Conservation (phyloP, 2,797 vertebrate species). For the Epinephelus malabaricus region DNA sequence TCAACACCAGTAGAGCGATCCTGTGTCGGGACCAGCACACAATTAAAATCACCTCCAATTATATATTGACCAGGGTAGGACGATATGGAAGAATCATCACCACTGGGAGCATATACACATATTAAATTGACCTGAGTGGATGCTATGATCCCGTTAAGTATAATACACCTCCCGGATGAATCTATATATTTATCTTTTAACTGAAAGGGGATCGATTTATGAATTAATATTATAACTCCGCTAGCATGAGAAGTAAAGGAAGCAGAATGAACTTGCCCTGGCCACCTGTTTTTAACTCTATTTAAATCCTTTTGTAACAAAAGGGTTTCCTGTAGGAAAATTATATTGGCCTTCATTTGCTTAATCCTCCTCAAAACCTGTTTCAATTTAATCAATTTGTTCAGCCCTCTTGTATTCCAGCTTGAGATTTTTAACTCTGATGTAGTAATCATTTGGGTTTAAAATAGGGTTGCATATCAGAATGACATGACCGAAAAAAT, state of each 20-base stretch:
- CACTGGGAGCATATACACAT: no score
- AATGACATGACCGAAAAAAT: no score
- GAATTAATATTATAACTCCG: not conserved
- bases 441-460: not conserved
- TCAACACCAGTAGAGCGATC: not conserved
- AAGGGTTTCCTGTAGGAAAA: not conserved
- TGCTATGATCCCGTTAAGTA: no score
- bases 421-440: not conserved
- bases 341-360: not conserved
- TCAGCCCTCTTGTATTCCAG: not conserved
- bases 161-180: no score
- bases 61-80: conserved; percentile 1
- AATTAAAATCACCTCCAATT: not conserved
- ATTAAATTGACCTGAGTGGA: no score
- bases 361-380: not conserved
- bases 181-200: not conserved
- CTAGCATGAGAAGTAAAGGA: not conserved
- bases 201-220: not conserved
- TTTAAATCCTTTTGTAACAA: not conserved
- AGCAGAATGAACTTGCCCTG: not conserved
- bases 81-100: not conserved
- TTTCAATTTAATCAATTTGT: not conserved
- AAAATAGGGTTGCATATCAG: no score
- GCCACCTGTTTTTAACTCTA: not conserved
- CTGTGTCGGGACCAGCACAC: not conserved